Percentiles rank a stretch among this genome's conserved stretches.
Evolutionary conservation across 2,113 vertebrate species (phyloP).

Genomic region (Cettia cetti): DNA sequence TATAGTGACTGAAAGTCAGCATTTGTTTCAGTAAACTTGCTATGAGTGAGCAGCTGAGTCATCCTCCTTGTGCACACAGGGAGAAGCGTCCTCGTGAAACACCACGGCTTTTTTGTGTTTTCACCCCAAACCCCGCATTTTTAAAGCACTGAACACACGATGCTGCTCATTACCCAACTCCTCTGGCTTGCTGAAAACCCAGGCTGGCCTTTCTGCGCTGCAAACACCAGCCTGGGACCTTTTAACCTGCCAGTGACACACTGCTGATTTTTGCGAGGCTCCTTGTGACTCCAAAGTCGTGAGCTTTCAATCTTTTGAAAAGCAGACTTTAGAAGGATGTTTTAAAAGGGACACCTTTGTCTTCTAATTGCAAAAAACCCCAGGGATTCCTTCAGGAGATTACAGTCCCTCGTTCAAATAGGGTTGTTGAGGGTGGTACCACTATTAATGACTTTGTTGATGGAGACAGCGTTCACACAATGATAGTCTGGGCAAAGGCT

Average conservation of each 20-base stretch:
- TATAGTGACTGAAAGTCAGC: not conserved
- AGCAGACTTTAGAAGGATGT: not conserved
- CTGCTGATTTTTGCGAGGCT: not conserved
- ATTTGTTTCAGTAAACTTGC: not conserved
- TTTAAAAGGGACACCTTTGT: not conserved
- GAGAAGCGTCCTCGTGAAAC: rapidly evolving
- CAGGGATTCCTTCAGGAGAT: not conserved
- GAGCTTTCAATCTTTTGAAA: not conserved
- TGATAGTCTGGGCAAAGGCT: not conserved
- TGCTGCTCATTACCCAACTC: not conserved
- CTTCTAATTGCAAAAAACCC: not conserved
- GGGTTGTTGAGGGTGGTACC: not conserved
- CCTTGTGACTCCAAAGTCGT: not conserved
- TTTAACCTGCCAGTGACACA: not conserved
- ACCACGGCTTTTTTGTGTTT: not conserved
- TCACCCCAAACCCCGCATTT: not conserved
- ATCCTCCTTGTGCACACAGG: not conserved
- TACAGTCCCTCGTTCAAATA: rapidly evolving
- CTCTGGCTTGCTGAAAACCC: not conserved
- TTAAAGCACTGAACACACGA: not conserved
- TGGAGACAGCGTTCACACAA: not conserved
- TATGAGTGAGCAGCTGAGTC: not conserved
- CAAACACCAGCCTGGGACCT: not conserved
- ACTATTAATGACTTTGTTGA: not conserved
- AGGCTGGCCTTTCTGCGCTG: not conserved